Evolutionary conservation across 2,888 invertebrate genomes (phyloP).

Genomic region (Hedya salicella): DNA sequence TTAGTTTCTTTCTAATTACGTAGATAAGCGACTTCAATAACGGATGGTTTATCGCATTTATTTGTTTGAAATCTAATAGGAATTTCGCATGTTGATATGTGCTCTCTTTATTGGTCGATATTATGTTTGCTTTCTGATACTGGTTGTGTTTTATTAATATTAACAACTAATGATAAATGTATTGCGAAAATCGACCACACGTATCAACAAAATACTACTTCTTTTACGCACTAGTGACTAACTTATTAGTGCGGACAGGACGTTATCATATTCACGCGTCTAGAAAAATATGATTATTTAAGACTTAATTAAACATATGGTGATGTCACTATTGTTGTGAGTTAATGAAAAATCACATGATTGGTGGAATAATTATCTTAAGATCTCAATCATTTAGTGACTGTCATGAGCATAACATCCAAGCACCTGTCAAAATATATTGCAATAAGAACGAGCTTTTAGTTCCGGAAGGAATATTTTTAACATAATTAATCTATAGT

Average conservation of each 20-base stretch:
- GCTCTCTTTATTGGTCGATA: conserved; percentile 82
- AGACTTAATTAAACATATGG: conserved; percentile 17
- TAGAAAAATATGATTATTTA: conserved; percentile 4
- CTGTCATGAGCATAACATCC: conserved; percentile 1
- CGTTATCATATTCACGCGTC: conserved; percentile 7
- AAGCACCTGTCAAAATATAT: conserved; percentile 34
- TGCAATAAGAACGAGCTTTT: conserved; percentile 21
- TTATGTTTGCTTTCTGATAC: conserved; percentile 82
- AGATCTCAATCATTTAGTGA: conserved; percentile 8
- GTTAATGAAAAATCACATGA: conserved; percentile 19
- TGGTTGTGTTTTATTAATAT: conserved; percentile 74
- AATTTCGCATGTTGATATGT: conserved; percentile 84
- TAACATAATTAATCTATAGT: conserved; percentile 34
- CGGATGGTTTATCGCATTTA: conserved; percentile 82
- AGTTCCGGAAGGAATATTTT: conserved; percentile 23
- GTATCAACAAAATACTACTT: conserved; percentile 18
- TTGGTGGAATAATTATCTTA: conserved; percentile 20
- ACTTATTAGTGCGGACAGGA: neutral
- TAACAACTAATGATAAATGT: conserved; percentile 61
- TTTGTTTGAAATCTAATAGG: conserved; percentile 84
- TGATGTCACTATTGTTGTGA: conserved; percentile 23
- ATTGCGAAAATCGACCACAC: conserved; percentile 51
- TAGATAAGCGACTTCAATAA: conserved; percentile 83
- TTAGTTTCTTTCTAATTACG: conserved; percentile 83
- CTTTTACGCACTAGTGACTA: neutral